Evolutionary conservation across 2,113 vertebrate genomes (phyloP).

Genomic region (Elaphurus davidianus): DNA sequence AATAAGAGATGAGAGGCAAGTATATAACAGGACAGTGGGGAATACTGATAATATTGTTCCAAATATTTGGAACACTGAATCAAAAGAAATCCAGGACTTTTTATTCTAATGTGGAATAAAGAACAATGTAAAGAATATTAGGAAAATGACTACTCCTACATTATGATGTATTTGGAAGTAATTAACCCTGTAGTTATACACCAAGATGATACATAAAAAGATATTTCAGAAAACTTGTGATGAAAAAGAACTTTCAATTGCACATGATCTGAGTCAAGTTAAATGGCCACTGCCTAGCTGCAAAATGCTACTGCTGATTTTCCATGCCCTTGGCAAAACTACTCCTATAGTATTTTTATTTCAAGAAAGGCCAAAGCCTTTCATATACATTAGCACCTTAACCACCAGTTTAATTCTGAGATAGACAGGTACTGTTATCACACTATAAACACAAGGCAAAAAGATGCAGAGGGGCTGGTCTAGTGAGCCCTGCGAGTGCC

Average conservation of each 20-base stretch:
- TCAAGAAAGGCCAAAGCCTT: neutral
- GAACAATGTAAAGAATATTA: neutral
- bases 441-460: neutral
- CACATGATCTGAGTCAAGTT: neutral
- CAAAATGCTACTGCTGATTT: neutral
- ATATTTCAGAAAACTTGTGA: neutral
- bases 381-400: neutral
- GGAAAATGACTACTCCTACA: neutral
- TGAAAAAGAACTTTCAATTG: neutral
- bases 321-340: neutral
- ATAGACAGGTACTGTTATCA: neutral
- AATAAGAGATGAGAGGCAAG: neutral
- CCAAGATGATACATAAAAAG: neutral
- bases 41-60: neutral
- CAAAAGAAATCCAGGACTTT: neutral
- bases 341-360: neutral
- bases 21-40: neutral
- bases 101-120: neutral
- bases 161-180: neutral
- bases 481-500: neutral
- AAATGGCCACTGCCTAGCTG: neutral
- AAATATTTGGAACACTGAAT: neutral
- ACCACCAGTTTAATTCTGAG: neutral
- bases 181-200: accelerated
- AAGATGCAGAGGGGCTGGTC: neutral